Percentiles rank a stretch among this genome's conserved stretches.
Evolutionary conservation across 2,888 invertebrate genomes (phyloP).

Genomic region (Euclidia mi): DNA sequence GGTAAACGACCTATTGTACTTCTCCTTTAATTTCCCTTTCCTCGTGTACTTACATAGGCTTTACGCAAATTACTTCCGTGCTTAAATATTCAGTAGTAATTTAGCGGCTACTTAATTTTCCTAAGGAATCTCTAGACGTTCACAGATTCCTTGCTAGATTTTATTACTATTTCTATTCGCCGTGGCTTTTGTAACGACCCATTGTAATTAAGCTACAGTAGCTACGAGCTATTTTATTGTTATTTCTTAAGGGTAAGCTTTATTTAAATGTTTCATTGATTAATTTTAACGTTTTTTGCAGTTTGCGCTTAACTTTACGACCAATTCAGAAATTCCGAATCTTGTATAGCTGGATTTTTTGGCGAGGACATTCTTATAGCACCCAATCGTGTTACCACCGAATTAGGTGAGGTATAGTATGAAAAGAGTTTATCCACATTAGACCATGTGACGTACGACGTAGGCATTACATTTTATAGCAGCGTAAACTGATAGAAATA

Average conservation of each 20-base stretch:
- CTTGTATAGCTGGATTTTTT: too few relatives aligned
- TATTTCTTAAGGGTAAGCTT: not conserved
- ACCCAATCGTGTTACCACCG: too few relatives aligned
- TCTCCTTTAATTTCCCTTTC: not conserved
- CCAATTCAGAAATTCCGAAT: too few relatives aligned
- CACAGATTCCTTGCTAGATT: not conserved
- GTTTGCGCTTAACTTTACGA: too few relatives aligned
- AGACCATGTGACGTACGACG: too few relatives aligned
- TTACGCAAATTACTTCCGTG: not conserved
- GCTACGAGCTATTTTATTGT: not conserved
- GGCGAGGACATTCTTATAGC: too few relatives aligned
- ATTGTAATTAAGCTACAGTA: constrained; percentile 6
- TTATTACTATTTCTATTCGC: not conserved
- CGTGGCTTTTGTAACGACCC: constrained; percentile 5
- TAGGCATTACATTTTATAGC: too few relatives aligned
- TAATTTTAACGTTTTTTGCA: too few relatives aligned
- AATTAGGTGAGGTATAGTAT: too few relatives aligned
- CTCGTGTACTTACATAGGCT: not conserved
- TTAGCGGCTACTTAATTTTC: not conserved
- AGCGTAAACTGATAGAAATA: too few relatives aligned
- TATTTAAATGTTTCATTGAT: not conserved
- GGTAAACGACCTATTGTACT: too few relatives aligned
- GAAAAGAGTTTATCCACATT: too few relatives aligned
- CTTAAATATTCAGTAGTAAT: not conserved
- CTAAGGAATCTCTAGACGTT: not conserved